phyloP scores from a whole-genome alignment of 1,140 invertebrate genomes.

The Agraylea sexmaculata region DNA sequence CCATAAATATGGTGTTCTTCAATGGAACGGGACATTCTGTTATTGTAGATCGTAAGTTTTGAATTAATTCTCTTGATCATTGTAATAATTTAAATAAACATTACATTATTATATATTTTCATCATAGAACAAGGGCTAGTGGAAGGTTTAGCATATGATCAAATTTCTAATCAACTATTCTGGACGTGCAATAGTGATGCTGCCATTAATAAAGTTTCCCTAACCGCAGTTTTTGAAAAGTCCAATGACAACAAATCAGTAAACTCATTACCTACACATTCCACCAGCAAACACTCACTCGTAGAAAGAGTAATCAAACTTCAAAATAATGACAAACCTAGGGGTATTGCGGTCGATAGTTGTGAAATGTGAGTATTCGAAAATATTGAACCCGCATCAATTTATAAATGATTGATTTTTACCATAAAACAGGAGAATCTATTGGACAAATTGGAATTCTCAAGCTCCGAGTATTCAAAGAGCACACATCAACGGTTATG shows the following conservation, averaged over 20 bases:
- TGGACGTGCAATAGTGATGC: slow-evolving; percentile 79
- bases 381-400: neutral
- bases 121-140: slow-evolving; percentile 57
- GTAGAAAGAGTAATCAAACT: slow-evolving; percentile 56
- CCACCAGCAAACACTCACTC: slow-evolving; percentile 23
- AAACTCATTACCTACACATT: slow-evolving; percentile 1
- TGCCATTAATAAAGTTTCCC: slow-evolving; percentile 39
- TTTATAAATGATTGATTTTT: slow-evolving; percentile 7
- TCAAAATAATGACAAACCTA: slow-evolving; percentile 57
- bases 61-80: slow-evolving; percentile 1
- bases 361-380: slow-evolving; percentile 50
- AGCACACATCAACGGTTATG: slow-evolving; percentile 51
- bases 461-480: slow-evolving; percentile 61
- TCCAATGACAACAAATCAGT: slow-evolving; percentile 19
- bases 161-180: slow-evolving; percentile 53
- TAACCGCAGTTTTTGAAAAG: slow-evolving; percentile 5
- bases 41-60: slow-evolving; percentile 52
- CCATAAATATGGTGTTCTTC: slow-evolving; percentile 73
- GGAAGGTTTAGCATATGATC: slow-evolving; percentile 71
- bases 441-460: slow-evolving; percentile 78
- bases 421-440: slow-evolving; percentile 42
- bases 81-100: neutral
- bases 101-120: slow-evolving; percentile 1
- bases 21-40: slow-evolving; percentile 62
- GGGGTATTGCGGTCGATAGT: slow-evolving; percentile 71